A percentile compares a stretch with the other conserved stretches of the same genome.
These are phyloP conservation scores for Odocoileus virginianus DNA, from an alignment of 2,113 vertebrate genomes.

Conservation along the genomic window DNA sequence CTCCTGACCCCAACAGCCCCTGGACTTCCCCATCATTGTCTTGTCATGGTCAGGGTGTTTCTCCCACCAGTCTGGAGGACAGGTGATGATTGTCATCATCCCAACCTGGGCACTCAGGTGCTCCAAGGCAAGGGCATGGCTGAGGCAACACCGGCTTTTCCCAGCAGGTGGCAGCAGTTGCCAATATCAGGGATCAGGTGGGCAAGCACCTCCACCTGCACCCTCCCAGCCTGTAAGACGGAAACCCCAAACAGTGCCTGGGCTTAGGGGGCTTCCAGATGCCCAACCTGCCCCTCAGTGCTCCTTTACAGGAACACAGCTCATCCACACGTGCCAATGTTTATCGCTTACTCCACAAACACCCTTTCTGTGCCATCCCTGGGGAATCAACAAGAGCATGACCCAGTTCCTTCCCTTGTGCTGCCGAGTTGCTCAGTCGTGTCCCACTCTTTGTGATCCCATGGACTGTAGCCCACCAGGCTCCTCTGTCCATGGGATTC, in stretches of 20 bases:
- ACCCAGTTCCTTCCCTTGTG: background rate
- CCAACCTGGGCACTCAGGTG: background rate
- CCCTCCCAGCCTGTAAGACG: accelerated
- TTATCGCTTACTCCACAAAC: background rate
- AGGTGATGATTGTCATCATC: background rate
- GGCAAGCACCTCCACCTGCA: background rate
- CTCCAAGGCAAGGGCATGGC: accelerated
- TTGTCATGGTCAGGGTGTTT: background rate
- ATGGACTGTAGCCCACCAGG: background rate
- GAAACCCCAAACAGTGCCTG: background rate
- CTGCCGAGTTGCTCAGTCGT: background rate
- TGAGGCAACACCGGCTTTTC: background rate
- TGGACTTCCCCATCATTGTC: background rate
- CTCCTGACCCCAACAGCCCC: background rate
- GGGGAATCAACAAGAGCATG: background rate
- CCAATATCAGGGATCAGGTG: background rate
- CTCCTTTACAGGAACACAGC: background rate
- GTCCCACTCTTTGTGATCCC: background rate
- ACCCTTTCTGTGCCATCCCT: background rate
- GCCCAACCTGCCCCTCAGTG: background rate
- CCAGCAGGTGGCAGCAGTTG: slow-evolving; percentile 62
- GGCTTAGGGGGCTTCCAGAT: background rate
- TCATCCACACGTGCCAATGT: background rate
- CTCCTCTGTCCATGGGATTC: background rate
- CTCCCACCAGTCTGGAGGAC: background rate